phyloP scores from a whole-genome alignment of 2,797 vertebrate genomes.

The Lophius americanus region DNA sequence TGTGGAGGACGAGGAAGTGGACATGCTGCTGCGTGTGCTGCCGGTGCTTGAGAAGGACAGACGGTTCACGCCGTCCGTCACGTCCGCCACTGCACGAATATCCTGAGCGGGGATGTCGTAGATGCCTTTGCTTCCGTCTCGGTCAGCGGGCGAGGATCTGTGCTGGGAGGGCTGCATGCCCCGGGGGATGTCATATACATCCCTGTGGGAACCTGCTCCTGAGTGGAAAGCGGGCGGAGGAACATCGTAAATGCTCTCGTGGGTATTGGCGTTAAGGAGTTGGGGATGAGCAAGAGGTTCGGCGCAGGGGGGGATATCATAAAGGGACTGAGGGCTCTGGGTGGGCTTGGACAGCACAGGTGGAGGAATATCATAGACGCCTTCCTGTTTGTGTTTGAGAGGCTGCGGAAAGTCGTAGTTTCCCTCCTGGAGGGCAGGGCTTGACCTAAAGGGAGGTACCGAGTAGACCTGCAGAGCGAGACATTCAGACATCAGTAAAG shows the following conservation, averaged over 20 bases:
- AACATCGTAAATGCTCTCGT: slow-evolving; percentile 84
- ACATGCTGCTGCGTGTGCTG: slow-evolving; percentile 95
- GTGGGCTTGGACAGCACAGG: slow-evolving; percentile 77
- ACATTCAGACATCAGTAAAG: background rate
- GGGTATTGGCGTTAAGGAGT: slow-evolving; percentile 50
- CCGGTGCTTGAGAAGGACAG: slow-evolving; percentile 95
- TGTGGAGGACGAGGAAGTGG: slow-evolving; percentile 92
- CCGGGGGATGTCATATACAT: slow-evolving; percentile 92
- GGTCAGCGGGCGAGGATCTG: slow-evolving; percentile 59
- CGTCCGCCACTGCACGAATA: slow-evolving; percentile 78
- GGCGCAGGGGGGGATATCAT: slow-evolving; percentile 69
- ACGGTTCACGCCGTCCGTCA: slow-evolving; percentile 91
- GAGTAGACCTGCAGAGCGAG: slow-evolving; percentile 73
- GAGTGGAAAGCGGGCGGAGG: slow-evolving; percentile 77
- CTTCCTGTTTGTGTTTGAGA: slow-evolving; percentile 84
- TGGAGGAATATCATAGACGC: slow-evolving; percentile 91
- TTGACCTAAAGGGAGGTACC: slow-evolving; percentile 74
- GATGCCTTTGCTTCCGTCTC: slow-evolving; percentile 77
- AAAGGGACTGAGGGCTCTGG: slow-evolving; percentile 74
- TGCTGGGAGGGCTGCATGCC: slow-evolving; percentile 79
- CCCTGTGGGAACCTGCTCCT: slow-evolving; percentile 75
- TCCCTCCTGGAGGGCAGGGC: slow-evolving; percentile 79
- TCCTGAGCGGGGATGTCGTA: slow-evolving; percentile 89
- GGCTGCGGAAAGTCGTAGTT: slow-evolving; percentile 89
- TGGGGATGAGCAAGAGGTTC: slow-evolving; percentile 59